Conservation (phyloP, 2,888 invertebrate species). For the Octonoba sinensis region DNA sequence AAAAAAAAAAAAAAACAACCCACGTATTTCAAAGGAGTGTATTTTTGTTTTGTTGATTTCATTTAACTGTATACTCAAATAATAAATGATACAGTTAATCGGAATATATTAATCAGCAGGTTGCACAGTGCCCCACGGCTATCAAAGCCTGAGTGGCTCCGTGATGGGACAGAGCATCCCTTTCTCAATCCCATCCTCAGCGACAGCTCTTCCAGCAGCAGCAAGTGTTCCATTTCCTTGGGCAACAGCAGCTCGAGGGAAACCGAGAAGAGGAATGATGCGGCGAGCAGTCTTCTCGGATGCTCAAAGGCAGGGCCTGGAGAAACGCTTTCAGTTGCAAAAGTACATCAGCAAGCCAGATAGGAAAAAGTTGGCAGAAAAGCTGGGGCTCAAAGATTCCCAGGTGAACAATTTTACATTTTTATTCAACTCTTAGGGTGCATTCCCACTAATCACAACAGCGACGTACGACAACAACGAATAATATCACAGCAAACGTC, state of each 20-base stretch:
- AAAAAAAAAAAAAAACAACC: too few relatives aligned
- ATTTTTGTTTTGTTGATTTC: too few relatives aligned
- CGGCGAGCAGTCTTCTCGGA: conserved; percentile 96
- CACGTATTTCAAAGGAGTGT: too few relatives aligned
- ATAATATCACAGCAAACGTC: too few relatives aligned
- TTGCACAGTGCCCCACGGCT: conserved; percentile 19
- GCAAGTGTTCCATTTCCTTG: conserved; percentile 78
- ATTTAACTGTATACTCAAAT: too few relatives aligned
- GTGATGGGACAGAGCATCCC: conserved; percentile 37
- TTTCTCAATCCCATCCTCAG: conserved; percentile 2
- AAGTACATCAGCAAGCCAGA: conserved; percentile 99
- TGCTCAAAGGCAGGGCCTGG: conserved; percentile 93
- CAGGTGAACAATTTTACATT: conserved; percentile 78
- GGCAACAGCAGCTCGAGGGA: conserved; percentile 91
- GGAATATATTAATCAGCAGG: neutral
- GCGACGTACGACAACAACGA: too few relatives aligned
- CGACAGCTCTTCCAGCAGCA: conserved; percentile 27
- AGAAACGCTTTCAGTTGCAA: conserved; percentile 95
- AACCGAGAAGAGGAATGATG: conserved; percentile 97
- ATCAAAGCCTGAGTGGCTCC: conserved; percentile 26
- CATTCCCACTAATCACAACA: too few relatives aligned
- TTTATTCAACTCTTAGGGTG: neutral
- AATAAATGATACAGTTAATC: too few relatives aligned
- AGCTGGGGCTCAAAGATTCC: conserved; percentile 95
- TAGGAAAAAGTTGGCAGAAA: conserved; percentile 95